Evolutionary conservation across 2,797 vertebrate species (phyloP), one percentile per base, ranked within the genome.

Genomic region (Neopelma chrysocephalum): DNA sequence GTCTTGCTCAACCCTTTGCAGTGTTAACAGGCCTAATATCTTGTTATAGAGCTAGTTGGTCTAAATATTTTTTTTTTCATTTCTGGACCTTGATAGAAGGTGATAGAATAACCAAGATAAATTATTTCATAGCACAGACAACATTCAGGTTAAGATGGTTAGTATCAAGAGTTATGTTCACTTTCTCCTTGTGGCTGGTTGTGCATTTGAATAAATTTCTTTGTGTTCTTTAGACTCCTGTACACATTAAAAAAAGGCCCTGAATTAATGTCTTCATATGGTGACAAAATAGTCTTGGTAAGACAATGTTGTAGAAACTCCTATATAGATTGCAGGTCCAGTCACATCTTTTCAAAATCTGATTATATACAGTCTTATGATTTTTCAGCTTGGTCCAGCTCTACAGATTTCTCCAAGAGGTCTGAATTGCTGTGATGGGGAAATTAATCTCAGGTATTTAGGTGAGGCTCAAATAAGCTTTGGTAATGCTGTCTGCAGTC

Each of bases 361-460:
- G 3, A 4, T 45, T 45, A 27, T 66, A 7, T n/a, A 10, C 22
- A 25, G 1, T 42, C 40, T 48, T 45, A 50, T 0, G 9, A 32
- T 10, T 70, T 47, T 56, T 77, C 5, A 7, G 1, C 34, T 80
- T 91, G 26, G 14, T 85, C 4, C n/a, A 62, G 18, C 51, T 87
- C 20, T 83, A 14, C 12, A 65, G 54, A 34, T 65, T 80, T 6
- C 7, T 79, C 12, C 47, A 81, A 72, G 36, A 77, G 34, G 13
- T 69, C 43, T 57, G 70, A 64, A 68, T 54, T 64, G 4, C 51
- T 80, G n/a, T 50, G 40, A 64, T 56, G 29, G 0, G 0, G 40
- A 79, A 82, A 87, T 76, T 31, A 82, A 36, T 75, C 18, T 45
- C 45, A 85, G 23, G 23, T 87, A 64, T 85, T 94, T 82, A 82